These are phyloP conservation scores for Brachyhypopomus gauderio DNA, from an alignment of 2,113 vertebrate genomes.

Conservation along the genomic window DNA sequence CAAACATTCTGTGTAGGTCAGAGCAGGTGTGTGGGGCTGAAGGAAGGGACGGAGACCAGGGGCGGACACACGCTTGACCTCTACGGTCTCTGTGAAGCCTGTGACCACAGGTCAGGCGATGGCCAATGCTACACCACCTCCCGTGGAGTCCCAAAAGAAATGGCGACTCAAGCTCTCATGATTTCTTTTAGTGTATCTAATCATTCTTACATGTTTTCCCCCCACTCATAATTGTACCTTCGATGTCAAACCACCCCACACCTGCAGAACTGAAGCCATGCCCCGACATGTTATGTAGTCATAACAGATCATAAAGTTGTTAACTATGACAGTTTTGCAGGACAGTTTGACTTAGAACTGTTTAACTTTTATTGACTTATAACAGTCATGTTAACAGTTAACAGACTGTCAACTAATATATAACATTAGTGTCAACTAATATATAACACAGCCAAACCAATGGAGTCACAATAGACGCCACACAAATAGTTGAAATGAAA, in stretches of 20 bases:
- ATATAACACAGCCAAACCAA: neutral
- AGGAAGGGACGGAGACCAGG: conserved; percentile 28
- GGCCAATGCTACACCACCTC: neutral
- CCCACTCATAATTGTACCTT: no score
- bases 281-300: neutral
- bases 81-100: conserved; percentile 32
- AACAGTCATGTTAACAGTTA: no score
- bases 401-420: no score
- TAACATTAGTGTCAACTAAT: neutral
- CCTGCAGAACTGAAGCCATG: neutral
- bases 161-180: no score
- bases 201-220: neutral
- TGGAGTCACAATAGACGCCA: conserved; percentile 5
- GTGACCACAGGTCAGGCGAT: conserved; percentile 17
- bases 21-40: conserved; percentile 39
- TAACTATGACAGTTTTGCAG: neutral
- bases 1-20: conserved; percentile 30
- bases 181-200: neutral
- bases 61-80: conserved; percentile 42
- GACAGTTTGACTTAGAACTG: neutral
- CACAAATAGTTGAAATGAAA: neutral
- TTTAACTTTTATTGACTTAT: no score
- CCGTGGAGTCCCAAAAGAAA: neutral
- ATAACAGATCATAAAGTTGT: neutral
- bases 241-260: neutral